Conservation (phyloP, 2,888 invertebrate species). For the Seira sanloemensis region DNA sequence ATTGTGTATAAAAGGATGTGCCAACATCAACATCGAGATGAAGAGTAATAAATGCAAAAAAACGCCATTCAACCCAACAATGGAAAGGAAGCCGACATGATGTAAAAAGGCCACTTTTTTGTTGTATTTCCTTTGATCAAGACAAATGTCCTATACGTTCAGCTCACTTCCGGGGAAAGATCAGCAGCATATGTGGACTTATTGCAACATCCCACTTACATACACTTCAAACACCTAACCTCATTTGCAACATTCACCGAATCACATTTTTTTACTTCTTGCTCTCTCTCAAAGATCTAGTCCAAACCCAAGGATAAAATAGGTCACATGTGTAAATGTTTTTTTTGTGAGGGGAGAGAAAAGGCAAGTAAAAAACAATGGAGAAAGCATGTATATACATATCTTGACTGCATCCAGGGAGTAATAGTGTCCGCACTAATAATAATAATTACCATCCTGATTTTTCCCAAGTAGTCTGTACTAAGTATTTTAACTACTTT, state of each 20-base stretch:
- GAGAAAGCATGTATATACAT: not conserved
- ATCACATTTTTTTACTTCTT: not conserved
- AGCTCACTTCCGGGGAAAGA: no score
- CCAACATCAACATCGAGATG: no score
- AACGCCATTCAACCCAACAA: no score
- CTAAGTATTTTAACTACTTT: not conserved
- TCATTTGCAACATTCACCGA: not conserved
- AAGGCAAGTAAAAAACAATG: not conserved
- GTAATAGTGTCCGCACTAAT: not conserved
- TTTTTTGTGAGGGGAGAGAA: not conserved
- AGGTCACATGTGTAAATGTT: not conserved
- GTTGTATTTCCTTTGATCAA: no score
- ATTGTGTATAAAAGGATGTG: no score
- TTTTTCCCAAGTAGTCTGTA: not conserved
- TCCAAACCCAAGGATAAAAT: not conserved
- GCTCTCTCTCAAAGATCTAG: no score
- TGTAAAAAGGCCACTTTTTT: no score
- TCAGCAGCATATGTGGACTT: not conserved
- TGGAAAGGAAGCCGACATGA: no score
- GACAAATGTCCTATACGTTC: no score
- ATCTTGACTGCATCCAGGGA: not conserved
- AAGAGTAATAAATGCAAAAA: no score
- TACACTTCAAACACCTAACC: not conserved
- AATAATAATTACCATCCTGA: not conserved
- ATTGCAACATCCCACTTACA: no score